Base-by-base conservation (phyloP, 2,888 invertebrate genomes). In the Diadegma fenestrale region DNA sequence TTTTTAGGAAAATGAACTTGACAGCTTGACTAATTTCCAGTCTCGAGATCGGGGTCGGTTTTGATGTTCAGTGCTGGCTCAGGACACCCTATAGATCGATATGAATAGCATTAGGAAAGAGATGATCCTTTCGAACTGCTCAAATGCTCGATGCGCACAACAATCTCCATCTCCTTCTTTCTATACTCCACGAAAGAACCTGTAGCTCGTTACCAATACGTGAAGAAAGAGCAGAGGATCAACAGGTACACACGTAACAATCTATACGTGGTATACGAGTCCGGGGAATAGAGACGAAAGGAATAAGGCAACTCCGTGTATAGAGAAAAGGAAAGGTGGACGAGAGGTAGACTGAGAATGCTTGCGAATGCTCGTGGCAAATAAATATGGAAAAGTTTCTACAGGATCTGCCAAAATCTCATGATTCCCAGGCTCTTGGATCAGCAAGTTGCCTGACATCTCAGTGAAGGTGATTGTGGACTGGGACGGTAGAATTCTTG, bases 121-220 rank as follows among this genome's bases (percentile, higher is more conserved):
- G 68, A 81, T 19, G 84, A 84, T 77, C 26, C 82, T 84, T 51
- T 63, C 63, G 51, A 76, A 26, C 66, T n/a, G n/a, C n/a, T 51
- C 68, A 51, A 68, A 72, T 77, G 68, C 30, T n/a, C 66, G 33
- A 26, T 64, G 6, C 33, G 19, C 19, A 64, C 75, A 30, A 75
- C 68, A 63, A 63, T 76, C 69, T 66, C 51, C 66, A 7, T 69
- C 51, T 66, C 45, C 48, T 58, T 72, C 43, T 72, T 8, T 37
- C 33, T 73, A n/a, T n/a, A 63, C 75, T 68, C 58, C 41, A 76
- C 79, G 82, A 64, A 82, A 79, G 75, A 75, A 85, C 85, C 79
- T 85, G 85, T 76, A 82, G 85, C 82, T 79, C 48, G 76, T 76
- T 85, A 82, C 85, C 82, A 66, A 85, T 76, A 79, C 82, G 82